Conservation (phyloP, 2,888 invertebrate species). For the Athrips mouffetella region DNA sequence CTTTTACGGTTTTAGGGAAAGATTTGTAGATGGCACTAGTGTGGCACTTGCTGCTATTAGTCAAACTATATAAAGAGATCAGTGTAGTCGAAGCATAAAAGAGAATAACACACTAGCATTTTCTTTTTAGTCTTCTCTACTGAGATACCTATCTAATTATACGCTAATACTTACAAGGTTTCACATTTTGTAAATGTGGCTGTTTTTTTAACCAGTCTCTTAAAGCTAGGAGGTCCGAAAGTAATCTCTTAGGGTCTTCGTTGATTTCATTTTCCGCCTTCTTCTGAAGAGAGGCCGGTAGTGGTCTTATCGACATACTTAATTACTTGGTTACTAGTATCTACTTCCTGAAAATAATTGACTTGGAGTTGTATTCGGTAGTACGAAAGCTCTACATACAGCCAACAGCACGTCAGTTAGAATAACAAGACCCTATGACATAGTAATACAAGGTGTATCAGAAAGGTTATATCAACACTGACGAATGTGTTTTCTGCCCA, state of each 20-base stretch:
- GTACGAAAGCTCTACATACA: too few relatives aligned
- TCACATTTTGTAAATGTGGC: constrained; percentile 61
- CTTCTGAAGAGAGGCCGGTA: constrained; percentile 52
- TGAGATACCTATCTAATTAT: background rate
- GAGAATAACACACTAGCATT: too few relatives aligned
- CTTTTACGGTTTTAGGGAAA: background rate
- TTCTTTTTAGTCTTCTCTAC: background rate
- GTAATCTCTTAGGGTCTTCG: constrained; percentile 57
- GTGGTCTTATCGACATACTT: constrained; percentile 51
- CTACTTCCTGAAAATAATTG: too few relatives aligned
- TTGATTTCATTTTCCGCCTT: constrained; percentile 67
- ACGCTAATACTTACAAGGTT: constrained; percentile 53
- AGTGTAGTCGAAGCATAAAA: background rate
- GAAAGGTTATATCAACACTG: too few relatives aligned
- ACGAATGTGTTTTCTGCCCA: too few relatives aligned
- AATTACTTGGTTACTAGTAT: too few relatives aligned
- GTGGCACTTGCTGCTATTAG: background rate
- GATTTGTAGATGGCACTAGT: background rate
- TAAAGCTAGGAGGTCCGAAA: constrained; percentile 54
- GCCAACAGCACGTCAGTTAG: too few relatives aligned
- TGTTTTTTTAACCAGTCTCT: constrained; percentile 72
- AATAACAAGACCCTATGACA: too few relatives aligned
- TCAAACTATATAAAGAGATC: background rate
- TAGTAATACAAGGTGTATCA: too few relatives aligned
- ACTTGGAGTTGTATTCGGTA: too few relatives aligned